A percentile compares a stretch with the other conserved stretches of the same genome.
phyloP scores from a whole-genome alignment of 2,888 invertebrate species.

The Lasioglossum leucozonium region DNA sequence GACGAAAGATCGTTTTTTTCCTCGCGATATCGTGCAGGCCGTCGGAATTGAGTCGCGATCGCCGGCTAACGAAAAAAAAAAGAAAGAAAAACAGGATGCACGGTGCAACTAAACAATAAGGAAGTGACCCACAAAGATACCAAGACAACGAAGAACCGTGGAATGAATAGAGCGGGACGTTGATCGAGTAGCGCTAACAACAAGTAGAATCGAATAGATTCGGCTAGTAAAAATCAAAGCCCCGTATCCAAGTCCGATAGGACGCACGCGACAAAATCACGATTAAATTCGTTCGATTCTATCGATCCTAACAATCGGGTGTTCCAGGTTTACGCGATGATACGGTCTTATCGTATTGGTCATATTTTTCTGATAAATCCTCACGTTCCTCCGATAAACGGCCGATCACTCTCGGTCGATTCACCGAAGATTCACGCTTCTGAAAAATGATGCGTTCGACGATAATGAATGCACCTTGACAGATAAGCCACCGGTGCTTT shows the following conservation, averaged over 20 bases:
- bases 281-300: neutral
- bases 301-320: neutral
- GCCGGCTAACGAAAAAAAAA: neutral
- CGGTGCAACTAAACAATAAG: conserved; percentile 5
- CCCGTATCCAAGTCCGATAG: too few relatives aligned
- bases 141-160: neutral
- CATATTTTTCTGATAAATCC: conserved; percentile 9
- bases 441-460: neutral
- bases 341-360: neutral
- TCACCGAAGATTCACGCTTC: neutral
- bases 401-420: neutral
- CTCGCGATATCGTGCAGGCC: neutral
- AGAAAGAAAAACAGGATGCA: conserved; percentile 3
- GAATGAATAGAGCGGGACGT: neutral
- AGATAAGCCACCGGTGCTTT: neutral
- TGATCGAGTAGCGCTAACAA: neutral
- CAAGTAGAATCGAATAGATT: neutral
- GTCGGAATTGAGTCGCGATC: neutral
- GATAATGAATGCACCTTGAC: neutral
- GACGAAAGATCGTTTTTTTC: neutral
- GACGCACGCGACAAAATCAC: neutral
- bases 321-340: conserved; percentile 10
- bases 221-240: neutral
- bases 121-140: neutral
- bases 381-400: neutral